Percentiles rank a stretch among this genome's conserved stretches.
These are phyloP conservation scores for Boloria euphrosyne DNA, from an alignment of 2,888 invertebrate genomes.

Conservation along the genomic window DNA sequence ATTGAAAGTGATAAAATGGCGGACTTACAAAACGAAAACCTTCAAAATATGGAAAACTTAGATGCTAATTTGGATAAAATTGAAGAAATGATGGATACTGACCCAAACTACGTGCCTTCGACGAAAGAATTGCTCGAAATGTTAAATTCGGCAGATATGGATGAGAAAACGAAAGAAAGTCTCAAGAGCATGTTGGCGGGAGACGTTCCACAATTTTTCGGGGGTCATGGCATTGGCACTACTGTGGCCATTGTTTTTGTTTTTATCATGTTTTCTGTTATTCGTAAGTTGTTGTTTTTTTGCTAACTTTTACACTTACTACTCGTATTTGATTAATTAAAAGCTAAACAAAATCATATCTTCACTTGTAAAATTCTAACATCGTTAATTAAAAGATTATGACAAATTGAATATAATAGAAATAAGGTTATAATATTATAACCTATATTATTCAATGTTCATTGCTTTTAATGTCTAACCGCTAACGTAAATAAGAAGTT, in stretches of 20 bases:
- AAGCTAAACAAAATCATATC: no score
- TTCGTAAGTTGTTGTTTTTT: constrained; percentile 51
- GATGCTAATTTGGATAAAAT: constrained; percentile 48
- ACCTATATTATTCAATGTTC: no score
- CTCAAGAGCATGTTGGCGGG: constrained; percentile 78
- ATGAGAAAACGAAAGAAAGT: constrained; percentile 84
- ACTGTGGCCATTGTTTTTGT: constrained; percentile 59
- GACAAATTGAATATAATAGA: no score
- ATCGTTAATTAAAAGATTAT: no score
- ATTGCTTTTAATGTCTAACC: no score
- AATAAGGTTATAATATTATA: no score
- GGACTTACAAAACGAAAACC: constrained; percentile 5
- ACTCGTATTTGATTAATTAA: not conserved
- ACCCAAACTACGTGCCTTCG: constrained; percentile 69
- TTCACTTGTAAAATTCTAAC: no score
- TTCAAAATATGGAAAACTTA: constrained; percentile 43
- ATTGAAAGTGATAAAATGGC: constrained; percentile 9
- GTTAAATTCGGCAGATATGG: constrained; percentile 82
- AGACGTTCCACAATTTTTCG: constrained; percentile 66
- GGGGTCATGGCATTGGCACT: constrained; percentile 53
- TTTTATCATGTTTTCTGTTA: constrained; percentile 58
- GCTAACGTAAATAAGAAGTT: no score
- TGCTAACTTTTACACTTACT: not conserved
- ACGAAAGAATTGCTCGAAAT: constrained; percentile 81
- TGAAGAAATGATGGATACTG: constrained; percentile 57